Percentiles rank a stretch among this genome's conserved stretches.
Evolutionary conservation across 2,888 invertebrate genomes (phyloP).

Genomic region (Watsonalla cultraria): DNA sequence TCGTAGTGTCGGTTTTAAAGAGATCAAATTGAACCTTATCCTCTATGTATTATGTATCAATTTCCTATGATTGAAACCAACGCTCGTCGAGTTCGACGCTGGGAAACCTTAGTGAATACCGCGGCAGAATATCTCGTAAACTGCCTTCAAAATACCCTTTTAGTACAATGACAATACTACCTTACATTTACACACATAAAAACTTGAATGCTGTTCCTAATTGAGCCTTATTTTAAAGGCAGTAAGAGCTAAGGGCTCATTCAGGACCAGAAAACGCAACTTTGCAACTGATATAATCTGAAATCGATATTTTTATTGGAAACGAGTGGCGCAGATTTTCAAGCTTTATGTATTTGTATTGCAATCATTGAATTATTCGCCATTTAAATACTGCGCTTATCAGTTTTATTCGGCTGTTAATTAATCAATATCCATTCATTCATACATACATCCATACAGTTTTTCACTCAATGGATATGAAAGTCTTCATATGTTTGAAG

Average conservation of each 20-base stretch:
- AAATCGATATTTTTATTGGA: slow-evolving; percentile 23
- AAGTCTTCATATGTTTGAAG: too few relatives aligned
- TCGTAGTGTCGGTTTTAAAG: too few relatives aligned
- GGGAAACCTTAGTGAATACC: too few relatives aligned
- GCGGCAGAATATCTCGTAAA: slow-evolving; percentile 42
- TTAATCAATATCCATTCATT: too few relatives aligned
- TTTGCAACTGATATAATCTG: slow-evolving; percentile 24
- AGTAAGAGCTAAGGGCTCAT: not conserved
- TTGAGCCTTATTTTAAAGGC: not conserved
- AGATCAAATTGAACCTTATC: too few relatives aligned
- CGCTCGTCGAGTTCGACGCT: too few relatives aligned
- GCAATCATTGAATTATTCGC: not conserved
- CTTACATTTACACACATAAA: not conserved
- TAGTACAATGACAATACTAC: slow-evolving; percentile 18
- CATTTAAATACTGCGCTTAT: too few relatives aligned
- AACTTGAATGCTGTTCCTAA: not conserved
- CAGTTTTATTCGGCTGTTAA: too few relatives aligned
- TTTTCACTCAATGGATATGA: too few relatives aligned
- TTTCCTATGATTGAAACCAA: too few relatives aligned
- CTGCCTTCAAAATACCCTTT: slow-evolving; percentile 37
- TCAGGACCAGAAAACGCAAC: not conserved
- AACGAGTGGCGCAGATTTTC: not conserved
- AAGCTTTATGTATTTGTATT: not conserved
- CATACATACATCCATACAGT: too few relatives aligned
- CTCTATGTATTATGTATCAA: too few relatives aligned